These are phyloP conservation scores for Eudemis profundana DNA, from an alignment of 2,888 invertebrate species.

Conservation along the genomic window DNA sequence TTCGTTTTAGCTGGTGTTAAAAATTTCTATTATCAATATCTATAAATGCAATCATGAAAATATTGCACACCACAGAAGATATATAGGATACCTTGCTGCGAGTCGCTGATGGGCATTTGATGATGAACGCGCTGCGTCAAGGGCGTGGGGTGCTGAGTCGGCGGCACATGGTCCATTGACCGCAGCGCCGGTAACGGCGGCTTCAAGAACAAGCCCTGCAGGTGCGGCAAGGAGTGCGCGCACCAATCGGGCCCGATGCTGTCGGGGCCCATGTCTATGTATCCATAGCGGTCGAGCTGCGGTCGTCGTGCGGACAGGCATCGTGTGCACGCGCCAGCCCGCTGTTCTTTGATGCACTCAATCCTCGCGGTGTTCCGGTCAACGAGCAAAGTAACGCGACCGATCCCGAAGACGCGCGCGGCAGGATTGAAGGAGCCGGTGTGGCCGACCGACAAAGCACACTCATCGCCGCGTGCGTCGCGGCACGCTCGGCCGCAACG, in stretches of 20 bases:
- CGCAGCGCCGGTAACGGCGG: constrained; percentile 46
- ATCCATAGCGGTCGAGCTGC: constrained; percentile 84
- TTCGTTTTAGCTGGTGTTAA: not conserved
- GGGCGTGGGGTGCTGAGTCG: constrained; percentile 25
- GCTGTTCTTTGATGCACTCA: constrained; percentile 62
- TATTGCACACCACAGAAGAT: not conserved
- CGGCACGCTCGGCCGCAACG: constrained; percentile 65
- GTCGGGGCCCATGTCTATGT: constrained; percentile 82
- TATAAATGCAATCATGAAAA: too few relatives aligned
- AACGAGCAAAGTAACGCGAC: constrained; percentile 65
- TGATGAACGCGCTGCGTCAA: constrained; percentile 39
- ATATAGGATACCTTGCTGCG: constrained; percentile 43
- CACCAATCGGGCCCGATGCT: constrained; percentile 55
- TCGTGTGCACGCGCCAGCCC: constrained; percentile 67
- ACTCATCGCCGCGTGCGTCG: constrained; percentile 59
- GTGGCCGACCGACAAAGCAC: constrained; percentile 63
- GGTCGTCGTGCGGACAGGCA: constrained; percentile 61
- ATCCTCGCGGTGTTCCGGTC: constrained; percentile 56
- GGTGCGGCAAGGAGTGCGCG: constrained; percentile 39
- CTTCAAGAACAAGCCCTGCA: constrained; percentile 53
- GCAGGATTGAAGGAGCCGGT: constrained; percentile 76
- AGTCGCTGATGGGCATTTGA: constrained; percentile 43
- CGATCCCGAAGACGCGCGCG: constrained; percentile 70
- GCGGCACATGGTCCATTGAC: constrained; percentile 28
- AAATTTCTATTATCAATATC: too few relatives aligned